Evolutionary conservation across 2,888 invertebrate species (phyloP).

Genomic region (Pogonocherus hispidulus): DNA sequence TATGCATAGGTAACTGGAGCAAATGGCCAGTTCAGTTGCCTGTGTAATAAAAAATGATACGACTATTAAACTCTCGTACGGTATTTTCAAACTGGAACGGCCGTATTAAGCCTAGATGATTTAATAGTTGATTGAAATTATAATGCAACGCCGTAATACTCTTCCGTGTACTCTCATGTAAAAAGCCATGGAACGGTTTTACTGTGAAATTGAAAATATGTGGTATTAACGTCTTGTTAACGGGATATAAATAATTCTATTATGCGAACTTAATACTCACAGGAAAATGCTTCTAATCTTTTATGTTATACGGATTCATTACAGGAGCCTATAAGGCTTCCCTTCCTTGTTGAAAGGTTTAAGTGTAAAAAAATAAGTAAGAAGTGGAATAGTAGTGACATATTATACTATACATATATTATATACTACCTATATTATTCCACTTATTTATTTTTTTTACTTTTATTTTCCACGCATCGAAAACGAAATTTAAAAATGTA

Average conservation of each 20-base stretch:
- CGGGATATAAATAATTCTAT: constrained; percentile 39
- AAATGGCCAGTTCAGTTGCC: background rate
- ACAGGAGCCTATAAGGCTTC: constrained; percentile 35
- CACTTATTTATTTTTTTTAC: too few species aligned
- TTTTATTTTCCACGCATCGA: too few species aligned
- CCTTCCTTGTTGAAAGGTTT: background rate
- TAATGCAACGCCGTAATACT: constrained; percentile 8
- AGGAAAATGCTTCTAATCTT: constrained; percentile 39
- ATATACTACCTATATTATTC: too few species aligned
- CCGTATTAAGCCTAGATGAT: background rate
- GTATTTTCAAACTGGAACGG: constrained; percentile 10
- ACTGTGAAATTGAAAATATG: constrained; percentile 21
- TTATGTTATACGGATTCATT: constrained; percentile 40
- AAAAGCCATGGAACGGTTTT: constrained; percentile 14
- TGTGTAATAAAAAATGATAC: background rate
- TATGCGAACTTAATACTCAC: constrained; percentile 33
- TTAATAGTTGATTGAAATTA: constrained; percentile 1
- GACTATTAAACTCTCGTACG: constrained; percentile 8
- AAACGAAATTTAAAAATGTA: too few species aligned
- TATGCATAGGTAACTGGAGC: background rate
- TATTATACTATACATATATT: too few species aligned
- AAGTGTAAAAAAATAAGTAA: background rate
- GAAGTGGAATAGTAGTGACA: too few species aligned
- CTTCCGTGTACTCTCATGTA: background rate
- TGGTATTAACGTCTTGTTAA: constrained; percentile 19